Percentiles rank a stretch among this genome's conserved stretches.
Conservation (phyloP, 2,797 vertebrate species). For the Loriculus beryllinus region DNA sequence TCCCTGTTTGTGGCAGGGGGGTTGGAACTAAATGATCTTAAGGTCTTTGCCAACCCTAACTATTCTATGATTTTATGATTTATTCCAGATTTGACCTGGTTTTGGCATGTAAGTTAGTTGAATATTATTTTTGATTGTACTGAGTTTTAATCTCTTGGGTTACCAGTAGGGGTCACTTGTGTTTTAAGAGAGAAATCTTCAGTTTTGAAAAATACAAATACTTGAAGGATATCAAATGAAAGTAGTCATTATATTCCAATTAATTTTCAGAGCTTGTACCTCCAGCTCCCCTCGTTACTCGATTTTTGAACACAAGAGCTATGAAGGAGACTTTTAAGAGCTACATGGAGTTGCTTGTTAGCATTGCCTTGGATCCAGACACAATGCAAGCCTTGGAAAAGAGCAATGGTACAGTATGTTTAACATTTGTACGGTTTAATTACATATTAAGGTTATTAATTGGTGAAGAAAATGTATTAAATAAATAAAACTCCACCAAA, state of each 20-base stretch:
- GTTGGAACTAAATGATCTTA: no score
- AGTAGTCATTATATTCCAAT: not conserved
- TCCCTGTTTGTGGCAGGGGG: no score
- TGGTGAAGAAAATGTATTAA: not conserved
- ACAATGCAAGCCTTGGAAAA: slow-evolving; percentile 90
- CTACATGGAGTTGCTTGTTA: slow-evolving; percentile 94
- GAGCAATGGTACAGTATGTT: slow-evolving; percentile 83
- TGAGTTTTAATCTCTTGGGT: not conserved
- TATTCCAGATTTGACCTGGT: not conserved
- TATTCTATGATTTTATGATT: no score
- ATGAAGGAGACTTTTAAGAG: slow-evolving; percentile 98
- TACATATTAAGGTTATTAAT: not conserved
- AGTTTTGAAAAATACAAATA: not conserved
- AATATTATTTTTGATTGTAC: not conserved
- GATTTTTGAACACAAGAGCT: slow-evolving; percentile 91
- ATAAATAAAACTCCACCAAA: not conserved
- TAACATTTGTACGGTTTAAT: not conserved
- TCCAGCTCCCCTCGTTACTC: slow-evolving; percentile 84
- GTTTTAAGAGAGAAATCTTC: slow-evolving; percentile 1
- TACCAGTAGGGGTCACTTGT: slow-evolving; percentile 69
- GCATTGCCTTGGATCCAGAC: slow-evolving; percentile 89
- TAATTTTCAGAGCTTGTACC: slow-evolving; percentile 82
- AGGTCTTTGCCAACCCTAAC: no score
- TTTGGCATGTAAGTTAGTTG: not conserved
- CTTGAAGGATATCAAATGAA: not conserved